Evolutionary conservation across 2,888 invertebrate species (phyloP), one percentile per base, ranked within the genome.

Genomic region (Phyllotreta striolata): DNA sequence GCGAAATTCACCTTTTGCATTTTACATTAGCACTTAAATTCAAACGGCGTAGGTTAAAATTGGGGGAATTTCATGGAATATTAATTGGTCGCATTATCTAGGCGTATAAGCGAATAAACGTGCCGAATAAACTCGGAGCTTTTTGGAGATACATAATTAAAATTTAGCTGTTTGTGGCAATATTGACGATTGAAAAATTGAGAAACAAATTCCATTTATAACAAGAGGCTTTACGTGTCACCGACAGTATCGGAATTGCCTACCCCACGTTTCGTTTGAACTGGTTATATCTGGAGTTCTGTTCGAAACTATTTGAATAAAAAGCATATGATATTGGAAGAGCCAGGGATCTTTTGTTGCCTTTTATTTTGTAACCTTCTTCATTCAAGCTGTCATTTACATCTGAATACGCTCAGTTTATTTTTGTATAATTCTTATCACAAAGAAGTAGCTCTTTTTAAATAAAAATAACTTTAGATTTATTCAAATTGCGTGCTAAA

Each of bases 1-100:
- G 35, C 13, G n/a, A 35, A 41, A 58, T 51, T 51, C 49, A 41
- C 58, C 58, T 40, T 51, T 35, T 41, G 40, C 49, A 58, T 51
- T 58, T 51, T 58, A 51, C 58, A 35, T 41, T 40, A 58, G 58
- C 51, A 49, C 35, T 40, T 12, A 51, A 58, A 58, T 58, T 51
- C 43, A 40, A 51, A 41, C 12, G 47, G 12, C 51, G 24, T 12
- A 51, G 41, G 40, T 24, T 51, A 51, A 58, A 51, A 39, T 34
- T 41, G 34, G 39, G 38, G 38, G 13, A 10, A 14, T 13, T 38
- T 52, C 38, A 4, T 39, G 4, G 52, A 52, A 52, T 52, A 52
- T 38, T 52, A 52, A 52, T 52, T 52, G 13, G 38, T 4, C 38
- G 39, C 37, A 52, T 52, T 52, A 52, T 38, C 52, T 13, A 52